A percentile compares a stretch with the other conserved stretches of the same genome.
Evolutionary conservation across 2,113 vertebrate genomes (phyloP).

Genomic region (Peromyscus leucopus): DNA sequence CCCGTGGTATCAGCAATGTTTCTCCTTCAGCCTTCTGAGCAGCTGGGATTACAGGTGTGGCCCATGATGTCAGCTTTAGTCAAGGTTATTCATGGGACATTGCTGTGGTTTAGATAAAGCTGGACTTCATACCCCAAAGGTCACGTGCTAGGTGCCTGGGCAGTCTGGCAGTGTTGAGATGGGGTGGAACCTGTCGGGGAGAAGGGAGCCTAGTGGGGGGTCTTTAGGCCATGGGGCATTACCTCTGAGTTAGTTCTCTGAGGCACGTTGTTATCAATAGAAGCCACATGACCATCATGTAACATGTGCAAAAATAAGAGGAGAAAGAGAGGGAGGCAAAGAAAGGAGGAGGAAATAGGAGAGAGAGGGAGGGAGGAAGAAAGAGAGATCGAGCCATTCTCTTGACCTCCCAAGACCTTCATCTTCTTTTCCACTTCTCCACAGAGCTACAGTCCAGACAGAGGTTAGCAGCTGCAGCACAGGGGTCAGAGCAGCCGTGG

Average conservation of each 20-base stretch:
- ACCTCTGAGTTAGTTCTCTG: neutral
- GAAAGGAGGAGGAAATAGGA: neutral
- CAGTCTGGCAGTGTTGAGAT: neutral
- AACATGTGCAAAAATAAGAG: neutral
- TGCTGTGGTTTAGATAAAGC: neutral
- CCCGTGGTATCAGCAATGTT: neutral
- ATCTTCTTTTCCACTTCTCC: neutral
- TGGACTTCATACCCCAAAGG: too few relatives aligned
- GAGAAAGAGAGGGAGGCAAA: neutral
- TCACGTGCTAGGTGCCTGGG: neutral
- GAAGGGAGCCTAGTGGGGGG: neutral
- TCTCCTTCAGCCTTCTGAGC: neutral
- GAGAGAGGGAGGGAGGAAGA: neutral
- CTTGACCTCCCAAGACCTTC: neutral
- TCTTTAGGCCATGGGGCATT: neutral
- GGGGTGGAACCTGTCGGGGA: neutral
- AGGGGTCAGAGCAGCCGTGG: neutral
- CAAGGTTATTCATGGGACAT: neutral
- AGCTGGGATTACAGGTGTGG: neutral
- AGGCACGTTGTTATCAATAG: neutral
- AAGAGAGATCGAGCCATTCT: neutral
- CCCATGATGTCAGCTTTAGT: neutral
- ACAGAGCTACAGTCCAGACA: too few relatives aligned
- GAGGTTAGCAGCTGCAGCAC: neutral
- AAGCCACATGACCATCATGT: neutral